phyloP scores from a whole-genome alignment of 2,113 vertebrate genomes.

The Toxotes jaculatrix region DNA sequence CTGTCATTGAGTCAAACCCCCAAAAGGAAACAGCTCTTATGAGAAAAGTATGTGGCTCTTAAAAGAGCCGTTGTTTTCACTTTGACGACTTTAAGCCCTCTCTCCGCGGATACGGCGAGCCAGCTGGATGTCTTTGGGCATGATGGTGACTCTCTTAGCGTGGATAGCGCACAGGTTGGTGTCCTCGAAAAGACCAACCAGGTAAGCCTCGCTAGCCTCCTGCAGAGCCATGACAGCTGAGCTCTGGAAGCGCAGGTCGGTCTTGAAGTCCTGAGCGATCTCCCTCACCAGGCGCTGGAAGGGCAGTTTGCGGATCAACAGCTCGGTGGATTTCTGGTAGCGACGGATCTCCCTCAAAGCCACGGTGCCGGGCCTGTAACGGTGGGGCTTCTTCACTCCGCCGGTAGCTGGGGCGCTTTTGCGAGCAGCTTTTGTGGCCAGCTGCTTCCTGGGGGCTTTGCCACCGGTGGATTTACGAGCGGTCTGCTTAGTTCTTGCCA shows the following conservation, averaged over 20 bases:
- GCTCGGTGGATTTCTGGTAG: slow-evolving; percentile 11
- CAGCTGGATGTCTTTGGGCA: slow-evolving; percentile 89
- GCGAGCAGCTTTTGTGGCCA: neutral
- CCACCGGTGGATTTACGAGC: neutral
- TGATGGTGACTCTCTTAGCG: slow-evolving; percentile 86
- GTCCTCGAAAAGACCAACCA: slow-evolving; percentile 86
- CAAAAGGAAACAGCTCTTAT: too few relatives aligned
- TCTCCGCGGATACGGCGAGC: slow-evolving; percentile 86
- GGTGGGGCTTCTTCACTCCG: neutral
- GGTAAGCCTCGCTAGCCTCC: slow-evolving; percentile 84
- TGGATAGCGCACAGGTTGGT: slow-evolving; percentile 87
- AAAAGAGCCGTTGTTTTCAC: too few relatives aligned
- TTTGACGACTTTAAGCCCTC: slow-evolving; percentile 19
- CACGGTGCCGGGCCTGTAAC: slow-evolving; percentile 13
- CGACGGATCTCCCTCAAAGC: neutral
- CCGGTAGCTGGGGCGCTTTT: slow-evolving; percentile 5
- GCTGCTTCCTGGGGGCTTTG: neutral
- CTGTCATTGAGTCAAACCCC: too few relatives aligned
- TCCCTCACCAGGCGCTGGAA: neutral
- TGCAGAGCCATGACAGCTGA: neutral
- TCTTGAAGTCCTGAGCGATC: slow-evolving; percentile 2
- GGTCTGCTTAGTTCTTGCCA: slow-evolving; percentile 6
- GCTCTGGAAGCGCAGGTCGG: slow-evolving; percentile 6
- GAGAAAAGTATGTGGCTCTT: too few relatives aligned
- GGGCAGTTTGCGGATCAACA: neutral